Conservation (phyloP, 30 jellyfish, hydroid and myxozoan species). For the Sanderia malayensis region DNA sequence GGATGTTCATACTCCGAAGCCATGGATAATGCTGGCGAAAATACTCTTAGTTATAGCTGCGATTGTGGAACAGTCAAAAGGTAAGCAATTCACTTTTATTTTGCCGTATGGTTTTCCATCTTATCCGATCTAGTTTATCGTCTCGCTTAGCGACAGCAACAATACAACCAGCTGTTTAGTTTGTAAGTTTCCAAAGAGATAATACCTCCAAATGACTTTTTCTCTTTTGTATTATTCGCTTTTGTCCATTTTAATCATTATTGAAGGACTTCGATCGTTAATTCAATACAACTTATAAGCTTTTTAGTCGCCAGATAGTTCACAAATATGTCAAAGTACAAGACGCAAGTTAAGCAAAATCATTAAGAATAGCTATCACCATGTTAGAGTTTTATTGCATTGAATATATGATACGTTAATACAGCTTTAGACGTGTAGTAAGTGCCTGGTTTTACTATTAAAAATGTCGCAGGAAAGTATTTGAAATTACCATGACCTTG, state of each 20-base stretch:
- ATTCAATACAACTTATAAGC: background rate
- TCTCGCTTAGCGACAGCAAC: background rate
- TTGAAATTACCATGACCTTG: background rate
- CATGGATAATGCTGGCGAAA: conserved; percentile 59
- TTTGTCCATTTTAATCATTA: background rate
- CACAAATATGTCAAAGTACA: background rate
- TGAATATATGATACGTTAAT: too few species aligned
- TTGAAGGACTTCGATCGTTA: background rate
- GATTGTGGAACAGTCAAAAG: conserved; percentile 23
- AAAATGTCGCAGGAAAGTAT: background rate
- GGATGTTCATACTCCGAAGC: conserved; percentile 52
- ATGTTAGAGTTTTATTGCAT: too few species aligned
- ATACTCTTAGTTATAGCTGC: conserved; percentile 7
- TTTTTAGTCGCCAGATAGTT: background rate
- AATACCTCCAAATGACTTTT: background rate
- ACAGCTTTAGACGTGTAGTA: too few species aligned
- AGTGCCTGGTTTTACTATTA: background rate
- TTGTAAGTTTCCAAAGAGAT: background rate
- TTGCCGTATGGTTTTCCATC: background rate
- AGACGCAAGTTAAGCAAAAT: background rate
- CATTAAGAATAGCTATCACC: background rate
- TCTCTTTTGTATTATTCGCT: too few species aligned
- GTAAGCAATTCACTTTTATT: conserved; percentile 3
- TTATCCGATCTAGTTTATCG: background rate
- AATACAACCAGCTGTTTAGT: background rate